Conservation (phyloP, 2,797 vertebrate species). For the Poliocrania exsul region DNA sequence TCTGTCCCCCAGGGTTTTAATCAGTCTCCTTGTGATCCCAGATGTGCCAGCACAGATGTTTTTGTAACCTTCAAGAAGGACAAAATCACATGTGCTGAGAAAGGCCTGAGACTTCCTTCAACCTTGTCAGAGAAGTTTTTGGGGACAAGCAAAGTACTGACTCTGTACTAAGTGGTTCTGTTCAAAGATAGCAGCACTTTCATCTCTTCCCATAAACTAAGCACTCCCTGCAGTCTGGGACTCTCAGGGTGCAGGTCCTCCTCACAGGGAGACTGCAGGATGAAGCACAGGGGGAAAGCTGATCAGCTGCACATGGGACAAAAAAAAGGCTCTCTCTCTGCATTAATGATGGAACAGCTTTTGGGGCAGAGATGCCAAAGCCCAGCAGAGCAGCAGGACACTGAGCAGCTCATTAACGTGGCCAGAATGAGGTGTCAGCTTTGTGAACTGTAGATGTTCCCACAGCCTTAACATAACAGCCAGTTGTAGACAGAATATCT, state of each 20-base stretch:
- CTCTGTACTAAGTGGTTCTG: background rate
- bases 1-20: background rate
- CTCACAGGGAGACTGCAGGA: background rate
- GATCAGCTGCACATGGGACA: background rate
- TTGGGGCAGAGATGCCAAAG: background rate
- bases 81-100: background rate
- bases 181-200: background rate
- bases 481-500: background rate
- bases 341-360: background rate
- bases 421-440: background rate
- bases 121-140: background rate
- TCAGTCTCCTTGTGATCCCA: background rate
- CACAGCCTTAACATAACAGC: background rate
- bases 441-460: background rate
- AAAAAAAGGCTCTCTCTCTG: background rate
- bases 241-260: background rate
- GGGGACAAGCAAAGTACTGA: background rate
- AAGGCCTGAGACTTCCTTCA: background rate
- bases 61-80: background rate
- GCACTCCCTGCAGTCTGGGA: background rate
- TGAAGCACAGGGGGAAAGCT: background rate
- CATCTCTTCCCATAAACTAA: background rate
- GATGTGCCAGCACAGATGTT: background rate
- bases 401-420: rapidly evolving
- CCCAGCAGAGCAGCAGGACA: background rate